Evolutionary conservation across 1,140 invertebrate genomes (phyloP), one percentile per base, ranked within the genome.

Genomic region (Heliothis subflexa): DNA sequence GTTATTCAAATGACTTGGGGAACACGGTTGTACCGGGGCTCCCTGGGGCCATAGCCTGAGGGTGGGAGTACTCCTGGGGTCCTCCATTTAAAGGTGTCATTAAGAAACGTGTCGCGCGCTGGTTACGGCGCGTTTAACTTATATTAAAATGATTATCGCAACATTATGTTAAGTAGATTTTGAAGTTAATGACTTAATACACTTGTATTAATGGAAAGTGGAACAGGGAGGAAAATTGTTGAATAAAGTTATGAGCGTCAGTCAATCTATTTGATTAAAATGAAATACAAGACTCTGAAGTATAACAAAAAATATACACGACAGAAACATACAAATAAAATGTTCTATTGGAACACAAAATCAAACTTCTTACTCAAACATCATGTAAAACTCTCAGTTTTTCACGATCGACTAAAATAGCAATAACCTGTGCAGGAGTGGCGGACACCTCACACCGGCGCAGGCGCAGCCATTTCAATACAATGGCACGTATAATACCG

Each of bases 381-480:
- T 66, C 40, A 11, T 66, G 40, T 47, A 47, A 47, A 47, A 47
- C 12, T 7, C 47, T 2, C 5, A n/a, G 13, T 50, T 70, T 70
- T 52, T 52, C 66, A 49, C 28, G 4, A 12, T 50, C 9, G 47
- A 52, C 47, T 70, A 50, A 49, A 68, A 68, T 52, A 70, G 47
- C 18, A 49, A 52, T 50, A 70, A 70, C 18, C 21, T 50, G 47
- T 40, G n/a, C 54, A 10, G 54, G n/a, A 55, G 54, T 18, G 54
- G 7, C n/a, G n/a, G n/a, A 18, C 54, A 55, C 14, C 4, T 25
- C 66, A 28, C 66, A 28, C 64, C 12, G 66, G 9, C 66, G 16
- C 66, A 28, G 66, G 10, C 33, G 57, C 57, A 18, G 16, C 66
- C 0, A 70, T 70, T 70, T 50, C 66, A 70, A 70, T 70, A 70